A percentile compares a stretch with the other conserved stretches of the same genome.
Conservation (phyloP, 2,113 vertebrate species). For the Shinisaurus crocodilurus region DNA sequence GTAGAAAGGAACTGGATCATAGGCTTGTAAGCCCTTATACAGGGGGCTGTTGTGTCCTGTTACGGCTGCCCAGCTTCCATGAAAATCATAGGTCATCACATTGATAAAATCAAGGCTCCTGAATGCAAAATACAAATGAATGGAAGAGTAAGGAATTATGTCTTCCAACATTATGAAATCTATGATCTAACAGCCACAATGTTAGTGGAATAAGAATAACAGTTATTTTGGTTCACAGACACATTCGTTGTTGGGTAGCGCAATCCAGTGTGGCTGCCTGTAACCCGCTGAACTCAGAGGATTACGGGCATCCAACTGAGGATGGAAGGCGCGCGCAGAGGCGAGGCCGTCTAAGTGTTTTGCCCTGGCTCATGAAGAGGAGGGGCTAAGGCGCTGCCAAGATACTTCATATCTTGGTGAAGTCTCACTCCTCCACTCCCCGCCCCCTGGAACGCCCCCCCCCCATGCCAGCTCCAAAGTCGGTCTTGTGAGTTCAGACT, state of each 20-base stretch:
- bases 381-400: too few relatives aligned
- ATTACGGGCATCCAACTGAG: too few relatives aligned
- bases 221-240: background rate
- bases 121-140: constrained; percentile 1
- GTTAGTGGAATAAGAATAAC: background rate
- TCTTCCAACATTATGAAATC: background rate
- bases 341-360: too few relatives aligned
- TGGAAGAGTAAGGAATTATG: background rate
- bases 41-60: constrained; percentile 83
- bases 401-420: too few relatives aligned
- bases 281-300: too few relatives aligned
- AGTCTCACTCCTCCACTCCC: too few relatives aligned
- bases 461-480: too few relatives aligned
- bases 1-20: constrained; percentile 49
- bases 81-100: constrained; percentile 83
- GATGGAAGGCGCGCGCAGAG: too few relatives aligned
- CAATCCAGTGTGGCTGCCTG: too few relatives aligned
- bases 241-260: background rate
- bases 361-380: too few relatives aligned
- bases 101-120: constrained; percentile 82
- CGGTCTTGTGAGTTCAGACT: too few relatives aligned
- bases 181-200: background rate
- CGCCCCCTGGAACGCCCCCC: too few relatives aligned
- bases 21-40: constrained; percentile 58
- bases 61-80: constrained; percentile 75